These are phyloP conservation scores for Mycetomoellerius zeteki DNA, from an alignment of 1,140 invertebrate genomes.

Conservation along the genomic window DNA sequence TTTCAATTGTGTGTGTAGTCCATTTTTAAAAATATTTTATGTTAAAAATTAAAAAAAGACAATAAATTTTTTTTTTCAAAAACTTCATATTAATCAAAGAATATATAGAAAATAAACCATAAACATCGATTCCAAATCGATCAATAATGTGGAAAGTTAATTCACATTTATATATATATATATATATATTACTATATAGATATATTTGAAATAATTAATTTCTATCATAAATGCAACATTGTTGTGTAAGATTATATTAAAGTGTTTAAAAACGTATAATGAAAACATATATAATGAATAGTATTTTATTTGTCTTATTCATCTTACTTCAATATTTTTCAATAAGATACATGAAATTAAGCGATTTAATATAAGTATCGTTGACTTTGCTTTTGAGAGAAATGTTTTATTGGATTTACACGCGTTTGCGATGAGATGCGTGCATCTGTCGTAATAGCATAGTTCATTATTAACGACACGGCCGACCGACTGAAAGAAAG, in stretches of 20 bases:
- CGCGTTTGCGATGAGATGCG: neutral
- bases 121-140: neutral
- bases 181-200: neutral
- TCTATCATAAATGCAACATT: neutral
- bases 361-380: neutral
- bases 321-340: neutral
- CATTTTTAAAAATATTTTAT: conserved; percentile 11
- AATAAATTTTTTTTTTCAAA: neutral
- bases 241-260: neutral
- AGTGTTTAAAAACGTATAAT: neutral
- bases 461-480: conserved; percentile 53
- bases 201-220: neutral
- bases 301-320: neutral
- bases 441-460: conserved; percentile 50
- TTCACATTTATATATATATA: neutral
- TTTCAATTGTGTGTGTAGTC: neutral
- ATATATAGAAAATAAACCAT: neutral
- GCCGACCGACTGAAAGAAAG: conserved; percentile 26
- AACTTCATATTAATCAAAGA: neutral
- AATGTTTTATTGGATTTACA: conserved; percentile 50
- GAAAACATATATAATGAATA: neutral
- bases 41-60: neutral
- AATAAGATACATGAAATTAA: neutral
- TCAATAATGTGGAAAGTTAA: neutral
- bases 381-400: neutral